Evolutionary conservation across 1,140 invertebrate genomes (phyloP), one percentile per base, ranked within the genome.

Genomic region (Gerris buenoi): DNA sequence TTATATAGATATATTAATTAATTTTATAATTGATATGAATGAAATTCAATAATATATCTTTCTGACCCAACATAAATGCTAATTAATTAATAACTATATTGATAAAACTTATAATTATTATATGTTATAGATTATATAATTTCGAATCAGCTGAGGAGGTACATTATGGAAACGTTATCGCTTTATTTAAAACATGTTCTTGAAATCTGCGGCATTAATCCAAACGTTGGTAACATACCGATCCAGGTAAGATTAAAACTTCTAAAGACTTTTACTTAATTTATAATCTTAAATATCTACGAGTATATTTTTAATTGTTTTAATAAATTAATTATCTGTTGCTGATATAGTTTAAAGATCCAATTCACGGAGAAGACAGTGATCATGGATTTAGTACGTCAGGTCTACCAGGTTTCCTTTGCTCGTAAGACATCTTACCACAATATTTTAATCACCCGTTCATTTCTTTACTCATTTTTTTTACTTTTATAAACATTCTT

Each of bases 351-450:
- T 63, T 63, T 27, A 64, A 27, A 29, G 25, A 29, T 3, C 29
- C 27, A 33, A 64, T 29, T 63, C n/a, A 65, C 5, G 60, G 25
- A 5, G 59, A 25, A 18, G 28, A 14, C 57, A 68, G 62, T 59
- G 67, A 62, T 2, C 67, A 67, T 14, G 56, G 61, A 27, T 70
- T 62, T 18, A 60, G 46, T 22, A 60, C 60, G n/a, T 65, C 58
- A 46, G 65, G 63, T 63, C 61, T 66, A 22, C 33, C 69, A 13
- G 69, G 33, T 59, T 67, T 70, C 58, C 64, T 70, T 22, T 70
- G 67, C 58, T 65, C 67, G 69, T 70, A 64, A 70, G 67, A 65
- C 27, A n/a, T n/a, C n/a, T n/a, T n/a, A n/a, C n/a, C n/a, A n/a
- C n/a, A n/a, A n/a, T n/a, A n/a, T n/a, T n/a, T n/a, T n/a, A n/a